Evolutionary conservation across 2,888 invertebrate species (phyloP), one percentile per base, ranked within the genome.

Genomic region (Philopedon plagiatum): DNA sequence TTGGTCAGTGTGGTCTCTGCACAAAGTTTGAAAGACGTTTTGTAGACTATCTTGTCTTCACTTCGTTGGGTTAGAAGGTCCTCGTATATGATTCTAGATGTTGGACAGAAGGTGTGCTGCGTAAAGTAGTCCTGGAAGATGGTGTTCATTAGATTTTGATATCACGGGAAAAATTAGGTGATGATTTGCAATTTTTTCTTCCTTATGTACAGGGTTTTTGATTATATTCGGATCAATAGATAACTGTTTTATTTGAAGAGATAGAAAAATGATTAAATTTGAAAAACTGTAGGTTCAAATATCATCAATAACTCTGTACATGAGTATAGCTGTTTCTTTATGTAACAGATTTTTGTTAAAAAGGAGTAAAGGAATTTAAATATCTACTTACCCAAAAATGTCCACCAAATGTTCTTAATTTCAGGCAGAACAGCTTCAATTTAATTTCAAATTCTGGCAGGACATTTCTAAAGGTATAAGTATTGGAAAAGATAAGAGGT

Each of bases 361-460:
- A n/a, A n/a, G n/a, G n/a, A n/a, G n/a, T n/a, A n/a, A n/a, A n/a
- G n/a, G n/a, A n/a, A n/a, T n/a, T n/a, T n/a, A n/a, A n/a, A n/a
- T n/a, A n/a, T 3, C 18, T 44, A 56, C 54, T 66, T 72, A 72
- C 72, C 72, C 67, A 72, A 26, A 72, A 46, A 62, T 46, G 39
- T 32, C 65, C 54, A 5, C 69, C 39, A 1, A 57, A 54, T 5
- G 74, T 76, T 23, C 67, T 56, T 15, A 78, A 19, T 18, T 61
- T 76, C 41, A 88, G 76, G 73, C 86, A 86, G 69, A 87, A 89
- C 15, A 89, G 81, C 66, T 87, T 85, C 4, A 88, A 81, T 9
- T 81, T 83, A 11, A 89, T 80, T 58, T 85, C 83, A 46, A 87
- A 86, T 57, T 85, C 79, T 0, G 85, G 78, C 0, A 77, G 75